Evolutionary conservation across 2,797 vertebrate species (phyloP), one percentile per base, ranked within the genome.

Genomic region (Hyperoplus immaculatus): DNA sequence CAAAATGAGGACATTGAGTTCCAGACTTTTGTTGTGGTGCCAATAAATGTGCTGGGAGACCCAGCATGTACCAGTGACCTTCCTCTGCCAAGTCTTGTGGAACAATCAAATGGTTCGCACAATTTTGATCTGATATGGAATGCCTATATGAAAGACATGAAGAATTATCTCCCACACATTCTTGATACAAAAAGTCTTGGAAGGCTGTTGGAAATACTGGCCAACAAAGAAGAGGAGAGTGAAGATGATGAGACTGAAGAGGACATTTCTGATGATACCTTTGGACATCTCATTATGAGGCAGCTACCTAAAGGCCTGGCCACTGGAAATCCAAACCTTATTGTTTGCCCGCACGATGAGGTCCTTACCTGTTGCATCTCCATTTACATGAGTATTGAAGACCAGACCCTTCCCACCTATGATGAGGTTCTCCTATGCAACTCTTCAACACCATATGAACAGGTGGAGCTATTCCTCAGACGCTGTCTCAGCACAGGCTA

Each of bases 361-460:
- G 93, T 99, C 87, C 91, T 98, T 71, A 91, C 83, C 2, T 95
- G 95, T 4, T 95, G 97, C 6, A 94, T 99, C 84, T 96, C 97
- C 16, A 49, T 97, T 83, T 99, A 99, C 92, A 97, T 98, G 97
- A 94, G 88, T 75, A 96, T 90, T 69, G 86, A 89, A 0, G 0
- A 18, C 0, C 94, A 98, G 82, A 93, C 92, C 8, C 93, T 99
- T 8, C 98, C 98, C 56, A 95, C 95, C 10, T 99, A 95, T 0
- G 97, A 98, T 0, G 98, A 99, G 87, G 97, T 98, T 15, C 95
- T 99, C 0, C 90, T 99, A n/a, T 99, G 98, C 81, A 94, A 93
- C 16, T 88, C 96, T 5, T 93, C 86, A 1, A 99, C 97, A 38
- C 90, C 93, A 0, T 95, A 94, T 0, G 98, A 99, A 86, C 95